These are phyloP conservation scores for Papilio elwesi DNA, from an alignment of 2,888 invertebrate genomes.

Conservation along the genomic window DNA sequence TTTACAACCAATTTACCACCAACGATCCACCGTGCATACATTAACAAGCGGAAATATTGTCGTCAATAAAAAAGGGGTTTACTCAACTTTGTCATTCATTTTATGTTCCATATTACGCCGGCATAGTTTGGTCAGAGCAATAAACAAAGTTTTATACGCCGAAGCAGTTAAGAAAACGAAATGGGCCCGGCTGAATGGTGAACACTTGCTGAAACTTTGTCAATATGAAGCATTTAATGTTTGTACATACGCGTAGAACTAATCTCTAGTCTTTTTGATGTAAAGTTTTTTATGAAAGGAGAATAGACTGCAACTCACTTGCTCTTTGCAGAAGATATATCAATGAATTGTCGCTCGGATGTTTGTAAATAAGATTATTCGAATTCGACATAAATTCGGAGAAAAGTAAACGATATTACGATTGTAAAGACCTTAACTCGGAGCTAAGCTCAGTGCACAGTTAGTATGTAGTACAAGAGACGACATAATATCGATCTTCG, in stretches of 20 bases:
- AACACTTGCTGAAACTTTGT: conserved; percentile 9
- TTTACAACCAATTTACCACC: background rate
- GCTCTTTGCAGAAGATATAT: too few species aligned
- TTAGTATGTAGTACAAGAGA: too few species aligned
- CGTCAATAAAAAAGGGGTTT: conserved; percentile 6
- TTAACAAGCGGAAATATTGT: conserved; percentile 7
- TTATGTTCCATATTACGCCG: conserved; percentile 20
- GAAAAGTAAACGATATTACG: too few species aligned
- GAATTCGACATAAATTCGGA: too few species aligned
- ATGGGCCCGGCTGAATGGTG: conserved; percentile 23
- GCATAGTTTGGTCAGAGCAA: conserved; percentile 9
- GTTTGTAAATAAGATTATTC: too few species aligned
- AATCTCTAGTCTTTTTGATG: too few species aligned
- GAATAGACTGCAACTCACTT: too few species aligned
- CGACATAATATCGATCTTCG: too few species aligned
- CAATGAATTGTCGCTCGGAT: too few species aligned
- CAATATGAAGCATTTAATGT: conserved; percentile 8
- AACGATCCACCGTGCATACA: background rate
- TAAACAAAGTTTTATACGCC: conserved; percentile 13
- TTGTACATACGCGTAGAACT: background rate
- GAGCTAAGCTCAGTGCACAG: too few species aligned
- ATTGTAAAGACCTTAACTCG: too few species aligned
- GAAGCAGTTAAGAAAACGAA: conserved; percentile 22
- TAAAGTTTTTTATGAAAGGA: too few species aligned
- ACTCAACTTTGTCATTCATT: conserved; percentile 21